These are phyloP conservation scores for Molorchus minor DNA, from an alignment of 2,888 invertebrate genomes.

Conservation along the genomic window DNA sequence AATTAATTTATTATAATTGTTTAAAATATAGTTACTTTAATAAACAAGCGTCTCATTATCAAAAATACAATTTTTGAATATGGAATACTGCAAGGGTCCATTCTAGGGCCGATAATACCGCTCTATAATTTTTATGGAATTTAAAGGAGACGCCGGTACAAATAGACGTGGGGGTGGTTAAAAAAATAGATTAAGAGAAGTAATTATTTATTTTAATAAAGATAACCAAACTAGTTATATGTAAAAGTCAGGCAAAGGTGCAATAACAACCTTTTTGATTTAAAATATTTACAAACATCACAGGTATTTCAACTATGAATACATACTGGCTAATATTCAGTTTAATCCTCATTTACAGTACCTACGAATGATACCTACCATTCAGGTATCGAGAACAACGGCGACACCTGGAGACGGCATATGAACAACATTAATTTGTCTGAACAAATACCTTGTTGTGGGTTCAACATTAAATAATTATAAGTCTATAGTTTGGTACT, in stretches of 20 bases:
- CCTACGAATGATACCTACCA: too few relatives aligned
- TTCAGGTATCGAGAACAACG: too few relatives aligned
- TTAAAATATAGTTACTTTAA: constrained; percentile 40
- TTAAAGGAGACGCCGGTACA: too few relatives aligned
- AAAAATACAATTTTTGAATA: neutral
- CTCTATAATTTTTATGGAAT: too few relatives aligned
- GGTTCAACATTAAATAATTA: too few relatives aligned
- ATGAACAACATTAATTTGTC: too few relatives aligned
- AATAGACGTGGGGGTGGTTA: neutral
- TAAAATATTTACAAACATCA: constrained; percentile 46
- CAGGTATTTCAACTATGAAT: constrained; percentile 41
- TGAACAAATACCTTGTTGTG: too few relatives aligned
- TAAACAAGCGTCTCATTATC: constrained; percentile 7
- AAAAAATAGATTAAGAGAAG: constrained; percentile 15
- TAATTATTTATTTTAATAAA: constrained; percentile 19
- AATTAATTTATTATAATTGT: constrained; percentile 29
- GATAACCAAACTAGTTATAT: constrained; percentile 31
- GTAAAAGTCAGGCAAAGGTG: constrained; percentile 39
- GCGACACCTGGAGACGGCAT: too few relatives aligned
- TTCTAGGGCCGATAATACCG: too few relatives aligned
- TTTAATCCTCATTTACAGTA: too few relatives aligned
- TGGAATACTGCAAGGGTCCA: too few relatives aligned
- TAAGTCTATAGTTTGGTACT: too few relatives aligned
- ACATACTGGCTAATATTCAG: constrained; percentile 20
- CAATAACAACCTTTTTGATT: constrained; percentile 49